Evolutionary conservation across 37 sponge, comb jelly and placozoan genomes (phyloP).

Genomic region (Crambe crambe): DNA sequence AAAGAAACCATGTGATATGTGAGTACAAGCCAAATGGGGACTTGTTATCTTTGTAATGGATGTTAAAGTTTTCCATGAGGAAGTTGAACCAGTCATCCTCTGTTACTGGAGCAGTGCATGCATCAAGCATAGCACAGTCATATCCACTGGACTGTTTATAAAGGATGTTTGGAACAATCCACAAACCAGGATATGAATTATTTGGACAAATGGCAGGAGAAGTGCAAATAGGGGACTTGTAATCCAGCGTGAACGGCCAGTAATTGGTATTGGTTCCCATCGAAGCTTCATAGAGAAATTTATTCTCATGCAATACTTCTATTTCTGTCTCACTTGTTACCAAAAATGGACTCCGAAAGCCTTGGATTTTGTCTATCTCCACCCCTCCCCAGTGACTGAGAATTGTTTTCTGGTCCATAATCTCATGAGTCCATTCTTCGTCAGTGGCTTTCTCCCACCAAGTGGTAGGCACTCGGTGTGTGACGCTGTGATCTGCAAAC

Average conservation of each 20-base stretch:
- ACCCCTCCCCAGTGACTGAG: too few relatives aligned
- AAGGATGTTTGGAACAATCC: constrained; percentile 42
- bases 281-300: too few relatives aligned
- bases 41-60: constrained; percentile 43
- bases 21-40: constrained; percentile 57
- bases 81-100: constrained; percentile 53
- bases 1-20: constrained; percentile 39
- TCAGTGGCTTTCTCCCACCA: too few relatives aligned
- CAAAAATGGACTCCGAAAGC: too few relatives aligned
- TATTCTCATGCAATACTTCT: too few relatives aligned
- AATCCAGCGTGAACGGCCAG: constrained; percentile 71
- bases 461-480: too few relatives aligned
- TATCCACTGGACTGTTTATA: constrained; percentile 23
- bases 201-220: constrained; percentile 44
- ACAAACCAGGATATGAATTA: constrained; percentile 48
- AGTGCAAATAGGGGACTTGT: constrained; percentile 52
- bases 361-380: too few relatives aligned
- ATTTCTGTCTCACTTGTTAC: too few relatives aligned
- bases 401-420: too few relatives aligned
- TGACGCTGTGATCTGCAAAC: too few relatives aligned
- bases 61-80: constrained; percentile 40
- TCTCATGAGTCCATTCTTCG: too few relatives aligned
- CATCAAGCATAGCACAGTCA: constrained; percentile 33
- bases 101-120: constrained; percentile 20
- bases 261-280: constrained; percentile 22